Conservation (phyloP, 2,113 vertebrate genomes). For the Campylorhamphus procurvoides region DNA sequence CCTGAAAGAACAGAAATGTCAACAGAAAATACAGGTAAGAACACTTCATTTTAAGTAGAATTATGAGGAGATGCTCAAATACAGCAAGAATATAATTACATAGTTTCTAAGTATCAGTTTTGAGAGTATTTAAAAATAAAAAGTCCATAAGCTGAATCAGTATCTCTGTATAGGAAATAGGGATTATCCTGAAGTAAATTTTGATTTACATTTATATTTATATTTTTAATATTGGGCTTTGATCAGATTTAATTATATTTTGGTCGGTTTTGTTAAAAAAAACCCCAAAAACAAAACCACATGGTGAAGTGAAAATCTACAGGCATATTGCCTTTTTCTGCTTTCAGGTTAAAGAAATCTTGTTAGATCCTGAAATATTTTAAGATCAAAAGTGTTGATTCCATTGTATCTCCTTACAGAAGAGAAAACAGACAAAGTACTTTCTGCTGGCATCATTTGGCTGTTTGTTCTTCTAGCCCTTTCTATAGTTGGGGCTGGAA, state of each 20-base stretch:
- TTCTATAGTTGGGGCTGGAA: neutral
- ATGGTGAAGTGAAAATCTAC: neutral
- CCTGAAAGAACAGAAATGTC: neutral
- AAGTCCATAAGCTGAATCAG: neutral
- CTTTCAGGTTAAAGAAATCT: neutral
- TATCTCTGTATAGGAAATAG: neutral
- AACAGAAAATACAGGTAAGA: conserved; percentile 15
- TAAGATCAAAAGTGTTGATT: neutral
- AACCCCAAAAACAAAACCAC: neutral
- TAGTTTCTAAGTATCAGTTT: neutral
- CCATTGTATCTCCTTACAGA: neutral
- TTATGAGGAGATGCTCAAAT: neutral
- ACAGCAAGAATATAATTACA: neutral
- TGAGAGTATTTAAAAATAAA: neutral
- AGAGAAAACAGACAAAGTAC: neutral
- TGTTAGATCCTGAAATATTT: neutral
- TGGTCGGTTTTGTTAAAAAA: neutral
- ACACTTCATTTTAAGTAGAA: neutral
- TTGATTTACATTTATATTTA: neutral
- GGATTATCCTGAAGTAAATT: neutral
- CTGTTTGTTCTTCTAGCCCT: neutral
- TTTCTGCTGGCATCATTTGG: neutral
- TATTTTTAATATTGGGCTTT: neutral
- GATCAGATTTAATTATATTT: neutral
- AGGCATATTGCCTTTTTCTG: neutral